phyloP scores from a whole-genome alignment of 2,888 invertebrate genomes.

The Tanaodytes sp. region DNA sequence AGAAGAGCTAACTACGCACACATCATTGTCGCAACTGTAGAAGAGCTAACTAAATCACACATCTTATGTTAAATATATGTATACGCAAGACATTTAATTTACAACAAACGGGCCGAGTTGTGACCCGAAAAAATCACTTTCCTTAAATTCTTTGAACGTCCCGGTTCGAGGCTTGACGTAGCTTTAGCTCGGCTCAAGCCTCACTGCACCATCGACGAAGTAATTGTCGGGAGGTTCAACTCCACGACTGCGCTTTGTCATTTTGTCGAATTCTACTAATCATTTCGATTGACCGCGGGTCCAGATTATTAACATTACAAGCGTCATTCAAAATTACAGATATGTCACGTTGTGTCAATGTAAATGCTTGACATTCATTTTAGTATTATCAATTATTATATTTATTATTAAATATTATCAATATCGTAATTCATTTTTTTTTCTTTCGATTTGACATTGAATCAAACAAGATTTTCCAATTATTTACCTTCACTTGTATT shows the following conservation, averaged over 20 bases:
- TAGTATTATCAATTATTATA: no score
- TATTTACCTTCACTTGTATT: no score
- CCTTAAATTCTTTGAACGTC: constrained; percentile 25
- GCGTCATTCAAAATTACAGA: constrained; percentile 48
- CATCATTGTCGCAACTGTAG: constrained; percentile 16
- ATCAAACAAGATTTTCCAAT: no score
- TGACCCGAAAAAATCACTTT: constrained; percentile 37
- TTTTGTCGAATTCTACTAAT: constrained; percentile 16
- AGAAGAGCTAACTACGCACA: constrained; percentile 38
- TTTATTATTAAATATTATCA: no score
- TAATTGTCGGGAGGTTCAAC: constrained; percentile 14
- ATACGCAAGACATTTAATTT: constrained; percentile 44
- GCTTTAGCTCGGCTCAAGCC: constrained; percentile 25
- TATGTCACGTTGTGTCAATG: no score
- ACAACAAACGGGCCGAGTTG: constrained; percentile 54
- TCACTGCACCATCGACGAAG: constrained; percentile 21
- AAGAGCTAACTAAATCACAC: constrained; percentile 35
- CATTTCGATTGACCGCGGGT: no score
- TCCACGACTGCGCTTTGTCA: constrained; percentile 1
- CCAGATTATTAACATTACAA: no score
- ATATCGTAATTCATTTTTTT: no score
- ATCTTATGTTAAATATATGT: constrained; percentile 28
- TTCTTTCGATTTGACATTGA: neutral
- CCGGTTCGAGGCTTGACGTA: neutral
- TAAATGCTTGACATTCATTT: no score